Base-by-base conservation (phyloP, 1,140 invertebrate genomes). In the Wiebesia pumilae region DNA sequence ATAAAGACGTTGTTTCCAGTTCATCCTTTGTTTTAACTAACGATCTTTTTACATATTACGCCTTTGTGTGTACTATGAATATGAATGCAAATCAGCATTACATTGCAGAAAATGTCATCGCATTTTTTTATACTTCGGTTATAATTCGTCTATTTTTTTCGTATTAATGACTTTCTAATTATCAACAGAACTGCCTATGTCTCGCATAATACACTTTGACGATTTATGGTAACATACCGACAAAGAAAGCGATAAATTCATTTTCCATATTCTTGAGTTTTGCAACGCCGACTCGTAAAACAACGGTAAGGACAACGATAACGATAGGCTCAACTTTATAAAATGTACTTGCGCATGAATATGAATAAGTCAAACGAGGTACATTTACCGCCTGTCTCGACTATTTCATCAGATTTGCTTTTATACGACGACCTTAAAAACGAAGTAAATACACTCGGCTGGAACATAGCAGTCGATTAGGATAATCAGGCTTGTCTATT, bases 341-440 rank as follows among this genome's bases (percentile, higher is more conserved):
- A 79, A 81, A 54, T 65, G 24, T 65, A 65, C 33, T 12, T 40
- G 40, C 65, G 27, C 38, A 24, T 67, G 54, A 69, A 81, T 47
- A 69, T 47, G 80, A 81, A 69, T 67, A 81, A 67, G 80, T 81
- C 80, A 43, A 69, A 81, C 62, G 80, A 30, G 80, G 7, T n/a
- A 47, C 27, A 33, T 69, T 75, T 43, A 38, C 4, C 40, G 24
- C 71, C 16, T n/a, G 71, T 27, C 19, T 16, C 38, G 24, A 75
- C 71, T 38, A 47, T 81, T 81, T 81, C 80, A 47, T 81, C 58
- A 69, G 80, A 69, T 43, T 81, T 69, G 78, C 78, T 35, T 80
- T 80, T 80, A 80, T 80, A 80, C 79, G 79, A 81, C 80, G 81
- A 83, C 81, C 69, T 83, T 43, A 73, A 71, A 83, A 83, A 73